These are phyloP conservation scores for Lissonota sp. DNA, from an alignment of 2,888 invertebrate species.

Conservation along the genomic window DNA sequence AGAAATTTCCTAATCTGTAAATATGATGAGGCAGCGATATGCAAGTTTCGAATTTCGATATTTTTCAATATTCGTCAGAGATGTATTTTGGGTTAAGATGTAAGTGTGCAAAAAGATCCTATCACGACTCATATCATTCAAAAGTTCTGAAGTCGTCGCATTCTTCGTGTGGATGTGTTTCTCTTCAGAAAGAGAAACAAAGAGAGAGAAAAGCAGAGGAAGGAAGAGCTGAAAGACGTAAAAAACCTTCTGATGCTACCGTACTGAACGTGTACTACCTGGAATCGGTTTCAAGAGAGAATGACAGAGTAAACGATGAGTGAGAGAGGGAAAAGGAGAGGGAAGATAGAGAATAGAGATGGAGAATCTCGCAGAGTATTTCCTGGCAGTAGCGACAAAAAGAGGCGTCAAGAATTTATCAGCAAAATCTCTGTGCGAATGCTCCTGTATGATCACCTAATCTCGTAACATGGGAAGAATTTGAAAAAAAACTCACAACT, in stretches of 20 bases:
- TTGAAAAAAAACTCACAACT: slow-evolving; percentile 10
- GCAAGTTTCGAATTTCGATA: no score
- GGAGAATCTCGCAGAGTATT: slow-evolving; percentile 46
- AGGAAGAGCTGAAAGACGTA: slow-evolving; percentile 50
- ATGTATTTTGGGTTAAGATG: no score
- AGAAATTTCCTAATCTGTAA: no score
- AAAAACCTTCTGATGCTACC: slow-evolving; percentile 64
- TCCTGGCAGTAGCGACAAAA: slow-evolving; percentile 3
- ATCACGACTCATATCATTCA: no score
- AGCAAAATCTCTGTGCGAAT: slow-evolving; percentile 14
- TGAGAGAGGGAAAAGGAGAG: slow-evolving; percentile 50
- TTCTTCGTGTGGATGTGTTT: no score
- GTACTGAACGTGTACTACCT: slow-evolving; percentile 68
- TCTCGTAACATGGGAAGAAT: slow-evolving; percentile 19
- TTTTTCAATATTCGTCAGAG: no score
- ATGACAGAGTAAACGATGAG: slow-evolving; percentile 53
- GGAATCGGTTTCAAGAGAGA: slow-evolving; percentile 57
- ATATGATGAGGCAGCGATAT: no score
- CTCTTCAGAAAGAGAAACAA: slow-evolving; percentile 31
- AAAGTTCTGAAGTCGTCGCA: no score
- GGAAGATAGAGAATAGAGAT: slow-evolving; percentile 21
- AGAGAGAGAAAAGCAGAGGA: slow-evolving; percentile 2
- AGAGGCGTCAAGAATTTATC: slow-evolving; percentile 53
- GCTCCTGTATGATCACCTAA: neutral
- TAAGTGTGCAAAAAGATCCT: no score